Percentiles rank a stretch among this genome's conserved stretches.
phyloP scores from a whole-genome alignment of 92 coral and sea anemone species.

The Desmophyllum pertusum region DNA sequence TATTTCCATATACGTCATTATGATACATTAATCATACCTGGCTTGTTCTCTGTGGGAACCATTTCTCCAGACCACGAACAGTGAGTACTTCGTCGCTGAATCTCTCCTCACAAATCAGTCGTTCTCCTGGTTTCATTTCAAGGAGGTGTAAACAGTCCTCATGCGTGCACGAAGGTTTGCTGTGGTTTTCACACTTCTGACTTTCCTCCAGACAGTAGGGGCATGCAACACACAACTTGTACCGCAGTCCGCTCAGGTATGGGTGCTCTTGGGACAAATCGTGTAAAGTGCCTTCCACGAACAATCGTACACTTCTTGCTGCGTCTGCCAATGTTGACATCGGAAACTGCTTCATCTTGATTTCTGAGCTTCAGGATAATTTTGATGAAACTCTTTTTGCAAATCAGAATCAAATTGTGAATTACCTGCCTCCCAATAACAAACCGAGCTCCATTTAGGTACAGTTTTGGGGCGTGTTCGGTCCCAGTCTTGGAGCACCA shows the following conservation, averaged over 20 bases:
- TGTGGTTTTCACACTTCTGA: neutral
- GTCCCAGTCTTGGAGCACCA: slow-evolving; percentile 35
- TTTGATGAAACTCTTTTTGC: too few species aligned
- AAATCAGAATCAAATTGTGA: slow-evolving; percentile 44
- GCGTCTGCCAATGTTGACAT: too few species aligned
- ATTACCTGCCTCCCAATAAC: too few species aligned
- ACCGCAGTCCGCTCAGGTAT: neutral
- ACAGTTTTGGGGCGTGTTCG: slow-evolving; percentile 30
- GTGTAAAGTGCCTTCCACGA: neutral
- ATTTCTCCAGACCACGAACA: neutral
- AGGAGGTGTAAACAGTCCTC: neutral
- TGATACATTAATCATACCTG: neutral
- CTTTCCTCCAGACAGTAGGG: neutral
- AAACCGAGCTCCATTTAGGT: too few species aligned
- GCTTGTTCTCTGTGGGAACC: neutral
- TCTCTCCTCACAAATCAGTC: neutral
- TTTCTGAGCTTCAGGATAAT: too few species aligned
- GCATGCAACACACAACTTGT: neutral
- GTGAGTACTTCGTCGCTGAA: neutral
- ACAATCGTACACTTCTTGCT: neutral
- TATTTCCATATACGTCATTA: too few species aligned
- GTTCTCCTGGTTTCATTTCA: neutral
- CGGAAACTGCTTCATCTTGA: too few species aligned
- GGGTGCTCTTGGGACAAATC: neutral
- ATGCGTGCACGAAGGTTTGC: neutral